Base-by-base conservation (phyloP, 1,140 invertebrate genomes). In the Zaprionus ornatus region DNA sequence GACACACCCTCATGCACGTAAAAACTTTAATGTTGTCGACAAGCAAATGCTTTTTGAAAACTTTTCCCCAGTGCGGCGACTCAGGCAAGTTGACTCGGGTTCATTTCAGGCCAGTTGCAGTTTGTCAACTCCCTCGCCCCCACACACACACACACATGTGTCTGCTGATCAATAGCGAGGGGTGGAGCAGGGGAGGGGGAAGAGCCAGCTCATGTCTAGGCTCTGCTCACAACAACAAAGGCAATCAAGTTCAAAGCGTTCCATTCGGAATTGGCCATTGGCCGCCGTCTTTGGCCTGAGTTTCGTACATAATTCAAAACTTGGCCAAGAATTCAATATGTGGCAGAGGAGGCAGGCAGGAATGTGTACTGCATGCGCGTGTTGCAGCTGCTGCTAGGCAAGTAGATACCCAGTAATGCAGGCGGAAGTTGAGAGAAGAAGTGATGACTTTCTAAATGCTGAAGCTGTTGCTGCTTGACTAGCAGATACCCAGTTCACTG, bases 1-100 rank as follows among this genome's bases (percentile, higher is more conserved):
- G 37, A 54, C n/a, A 45, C 48, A 52, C 48, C n/a, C 23, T 5
- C 66, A 76, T 25, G 40, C 40, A 60, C 40, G 54, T 55, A 56
- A 56, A 71, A 88, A 88, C 70, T 87, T 88, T 23, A 70, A 60
- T 69, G 64, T 74, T 50, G 42, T 35, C 68, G 84, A 87, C 84
- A 87, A 84, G 84, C 71, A 87, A 87, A 87, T 87, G 84, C 84
- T 87, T 87, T 87, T 88, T 74, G 74, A 68, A 75, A 87, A 87
- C 64, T 88, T 88, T 79, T 61, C 13, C 73, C 19, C 67, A 75
- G 12, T 37, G 52, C 40, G 66, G 35, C 63, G 42, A 48, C 42
- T 10, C 42, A 7, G 45, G 45, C 76, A 70, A 75, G 54, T 64
- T 71, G 64, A 65, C 50, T 68, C 48, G 70, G 64, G 52, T 66